These are phyloP conservation scores for Psix sp. DNA, from an alignment of 1,140 invertebrate genomes.

Conservation along the genomic window DNA sequence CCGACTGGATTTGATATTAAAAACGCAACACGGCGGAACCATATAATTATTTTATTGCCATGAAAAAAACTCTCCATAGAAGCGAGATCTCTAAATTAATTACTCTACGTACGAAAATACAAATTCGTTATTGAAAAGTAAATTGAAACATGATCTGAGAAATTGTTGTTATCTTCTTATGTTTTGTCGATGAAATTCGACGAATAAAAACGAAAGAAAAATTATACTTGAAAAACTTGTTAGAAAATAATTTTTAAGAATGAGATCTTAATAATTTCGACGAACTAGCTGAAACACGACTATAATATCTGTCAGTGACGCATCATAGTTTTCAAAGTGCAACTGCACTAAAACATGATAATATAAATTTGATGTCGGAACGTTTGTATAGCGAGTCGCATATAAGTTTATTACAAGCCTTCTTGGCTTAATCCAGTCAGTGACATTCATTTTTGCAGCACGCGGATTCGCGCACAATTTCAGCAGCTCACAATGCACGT, in stretches of 20 bases:
- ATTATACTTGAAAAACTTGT: too few species aligned
- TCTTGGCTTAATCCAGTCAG: slow-evolving; percentile 20
- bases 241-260: too few species aligned
- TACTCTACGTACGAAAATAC: too few species aligned
- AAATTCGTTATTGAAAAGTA: too few species aligned
- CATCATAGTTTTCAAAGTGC: slow-evolving; percentile 17
- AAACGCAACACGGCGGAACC: slow-evolving; percentile 9
- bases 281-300: too few species aligned
- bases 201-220: too few species aligned
- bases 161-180: too few species aligned
- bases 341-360: slow-evolving; percentile 1
- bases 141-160: too few species aligned
- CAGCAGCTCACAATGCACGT: slow-evolving; percentile 32
- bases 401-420: slow-evolving; percentile 37
- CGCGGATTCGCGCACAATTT: slow-evolving; percentile 37
- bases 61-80: slow-evolving; percentile 2
- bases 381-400: slow-evolving; percentile 12
- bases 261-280: too few species aligned
- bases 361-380: slow-evolving; percentile 28
- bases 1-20: slow-evolving; percentile 21
- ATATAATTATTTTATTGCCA: slow-evolving; percentile 32
- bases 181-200: too few species aligned
- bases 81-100: too few species aligned
- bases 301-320: neutral
- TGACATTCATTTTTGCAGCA: slow-evolving; percentile 44